Percentiles rank a stretch among this genome's conserved stretches.
phyloP scores from a whole-genome alignment of 2,797 vertebrate genomes.

The Coccyzus lansbergi region DNA sequence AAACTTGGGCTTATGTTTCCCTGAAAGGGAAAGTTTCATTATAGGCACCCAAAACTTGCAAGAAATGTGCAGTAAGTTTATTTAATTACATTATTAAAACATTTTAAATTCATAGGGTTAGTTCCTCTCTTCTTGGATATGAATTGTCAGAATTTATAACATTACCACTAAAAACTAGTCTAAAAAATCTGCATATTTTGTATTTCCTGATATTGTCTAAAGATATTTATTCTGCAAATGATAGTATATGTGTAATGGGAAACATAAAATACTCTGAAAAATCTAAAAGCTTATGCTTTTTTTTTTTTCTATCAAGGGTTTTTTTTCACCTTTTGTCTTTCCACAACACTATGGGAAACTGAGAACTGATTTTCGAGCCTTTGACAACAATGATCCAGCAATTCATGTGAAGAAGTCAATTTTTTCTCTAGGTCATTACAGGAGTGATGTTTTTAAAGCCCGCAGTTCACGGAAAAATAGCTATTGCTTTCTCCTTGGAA shows the following conservation, averaged over 20 bases:
- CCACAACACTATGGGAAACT: neutral
- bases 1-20: neutral
- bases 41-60: neutral
- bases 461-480: neutral
- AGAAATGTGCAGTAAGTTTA: neutral
- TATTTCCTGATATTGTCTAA: neutral
- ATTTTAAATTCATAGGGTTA: neutral
- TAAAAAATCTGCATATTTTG: neutral
- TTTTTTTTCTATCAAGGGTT: neutral
- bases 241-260: accelerated
- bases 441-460: neutral
- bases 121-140: neutral
- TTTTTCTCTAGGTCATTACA: neutral
- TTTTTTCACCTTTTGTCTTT: neutral
- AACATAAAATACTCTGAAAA: neutral
- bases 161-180: neutral
- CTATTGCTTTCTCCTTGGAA: neutral
- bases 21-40: neutral
- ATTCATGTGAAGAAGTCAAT: neutral
- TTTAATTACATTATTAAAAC: neutral
- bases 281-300: neutral
- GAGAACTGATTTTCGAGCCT: neutral
- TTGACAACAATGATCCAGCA: conserved; percentile 10
- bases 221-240: neutral
- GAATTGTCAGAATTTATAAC: neutral